Base-by-base conservation (phyloP, 2,113 vertebrate genomes). In the Passer montanus region DNA sequence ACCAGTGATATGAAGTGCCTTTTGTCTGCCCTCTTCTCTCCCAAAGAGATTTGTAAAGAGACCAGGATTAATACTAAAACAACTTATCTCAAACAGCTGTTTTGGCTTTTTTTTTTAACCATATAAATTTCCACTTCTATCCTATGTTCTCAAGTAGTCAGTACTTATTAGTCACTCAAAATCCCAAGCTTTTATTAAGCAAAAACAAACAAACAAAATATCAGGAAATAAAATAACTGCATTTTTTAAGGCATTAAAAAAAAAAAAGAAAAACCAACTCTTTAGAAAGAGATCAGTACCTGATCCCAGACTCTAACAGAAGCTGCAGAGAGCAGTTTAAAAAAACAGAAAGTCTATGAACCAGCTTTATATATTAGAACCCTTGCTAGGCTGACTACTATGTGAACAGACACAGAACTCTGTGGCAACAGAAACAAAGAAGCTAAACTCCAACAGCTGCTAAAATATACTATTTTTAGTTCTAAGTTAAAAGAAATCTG, bases 11-110 rank as follows among this genome's bases (percentile, higher is more conserved):
- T 53, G 81, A 94, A 92, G 76, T 56, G 78, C 66, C 74, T 92
- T 94, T 94, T 96, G 80, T 87, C 84, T 50, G 2, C 66, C 26
- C 74, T 84, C 39, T n/a, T 87, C 84, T 73, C 84, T 95, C 58
- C 91, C 91, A 87, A 62, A 3, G 47, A 56, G 59, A 89, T 72
- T 91, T 76, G 60, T 39, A 81, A 68, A 75, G 73, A 78, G 73
- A 91, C 24, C n/a, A 53, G 46, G 49, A 87, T 77, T 84, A 78
- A 87, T 39, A 47, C 52, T 52, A 89, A 89, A 89, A 93, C 52
- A 88, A 84, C 37, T 56, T 39, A 50, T 69, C 72, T 75, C 70
- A 76, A 83, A 85, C 15, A 93, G 56, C 23, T 11, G 1, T 4
- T 35, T 79, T 37, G 44, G 56, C 1, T 35, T 35, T 67, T 60